Percentiles rank a stretch among this genome's conserved stretches.
Conservation (phyloP, 2,888 invertebrate genomes). For the Drosophila heteroneura region DNA sequence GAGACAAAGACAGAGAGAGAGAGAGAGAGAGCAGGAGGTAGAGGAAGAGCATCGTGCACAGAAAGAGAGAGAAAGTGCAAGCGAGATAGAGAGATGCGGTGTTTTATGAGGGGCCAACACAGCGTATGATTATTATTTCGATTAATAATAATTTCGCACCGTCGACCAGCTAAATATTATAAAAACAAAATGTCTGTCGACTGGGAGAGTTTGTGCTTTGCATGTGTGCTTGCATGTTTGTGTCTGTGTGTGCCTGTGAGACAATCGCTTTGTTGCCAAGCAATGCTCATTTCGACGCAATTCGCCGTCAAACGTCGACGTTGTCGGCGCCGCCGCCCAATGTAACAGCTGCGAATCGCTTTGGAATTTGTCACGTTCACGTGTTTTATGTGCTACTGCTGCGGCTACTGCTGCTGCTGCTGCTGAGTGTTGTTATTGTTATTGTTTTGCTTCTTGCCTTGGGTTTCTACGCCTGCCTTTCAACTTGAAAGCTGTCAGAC, state of each 20-base stretch:
- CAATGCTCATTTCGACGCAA: conserved; percentile 55
- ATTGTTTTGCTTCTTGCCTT: conserved; percentile 53
- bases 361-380: conserved; percentile 83
- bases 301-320: conserved; percentile 47
- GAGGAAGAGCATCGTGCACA: background rate
- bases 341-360: conserved; percentile 63
- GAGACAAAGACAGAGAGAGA: background rate
- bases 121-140: conserved; percentile 78
- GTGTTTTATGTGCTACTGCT: conserved; percentile 72
- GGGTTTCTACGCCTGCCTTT: conserved; percentile 60
- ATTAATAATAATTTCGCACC: conserved; percentile 53
- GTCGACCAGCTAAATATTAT: conserved; percentile 52
- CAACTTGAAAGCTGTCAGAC: conserved; percentile 45
- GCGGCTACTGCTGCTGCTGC: conserved; percentile 27
- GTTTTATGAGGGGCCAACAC: conserved; percentile 53
- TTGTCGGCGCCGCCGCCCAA: conserved; percentile 50
- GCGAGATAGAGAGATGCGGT: conserved; percentile 12
- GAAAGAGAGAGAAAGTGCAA: background rate
- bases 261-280: conserved; percentile 66
- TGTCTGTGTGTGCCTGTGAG: conserved; percentile 29
- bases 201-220: conserved; percentile 29
- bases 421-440: conserved; percentile 29
- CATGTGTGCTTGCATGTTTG: conserved; percentile 1
- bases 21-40: background rate
- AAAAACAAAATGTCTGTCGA: conserved; percentile 73